Conservation (phyloP, 2,888 invertebrate genomes). For the Homarus gammarus region DNA sequence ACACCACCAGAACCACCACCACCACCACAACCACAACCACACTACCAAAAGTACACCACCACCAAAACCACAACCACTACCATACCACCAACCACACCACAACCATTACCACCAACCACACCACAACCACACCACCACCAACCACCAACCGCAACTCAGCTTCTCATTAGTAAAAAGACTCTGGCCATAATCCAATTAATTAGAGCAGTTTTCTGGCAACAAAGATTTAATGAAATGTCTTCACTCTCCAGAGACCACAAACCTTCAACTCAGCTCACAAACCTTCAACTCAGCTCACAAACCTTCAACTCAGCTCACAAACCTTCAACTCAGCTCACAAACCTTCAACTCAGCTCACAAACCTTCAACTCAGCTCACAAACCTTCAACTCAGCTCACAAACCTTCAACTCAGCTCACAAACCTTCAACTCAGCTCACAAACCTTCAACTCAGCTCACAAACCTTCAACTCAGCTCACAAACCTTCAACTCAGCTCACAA, state of each 20-base stretch:
- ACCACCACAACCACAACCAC: background rate
- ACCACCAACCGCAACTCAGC: background rate
- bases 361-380: too few relatives aligned
- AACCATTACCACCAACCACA: background rate
- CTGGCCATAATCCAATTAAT: background rate
- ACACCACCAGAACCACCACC: background rate
- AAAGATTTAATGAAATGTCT: background rate
- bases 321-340: too few relatives aligned
- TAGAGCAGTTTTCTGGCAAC: background rate
- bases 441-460: too few relatives aligned
- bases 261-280: background rate
- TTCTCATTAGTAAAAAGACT: background rate
- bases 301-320: too few relatives aligned
- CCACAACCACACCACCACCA: background rate
- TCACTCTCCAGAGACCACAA: background rate
- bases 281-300: too few relatives aligned
- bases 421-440: too few relatives aligned
- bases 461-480: too few relatives aligned
- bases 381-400: too few relatives aligned
- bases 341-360: too few relatives aligned
- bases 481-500: too few relatives aligned
- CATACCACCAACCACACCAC: background rate
- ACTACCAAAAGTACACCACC: background rate
- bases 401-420: too few relatives aligned
- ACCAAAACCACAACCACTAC: background rate